Percentiles rank a stretch among this genome's conserved stretches.
phyloP scores from a whole-genome alignment of 2,113 vertebrate genomes.

The Ascaphus truei region DNA sequence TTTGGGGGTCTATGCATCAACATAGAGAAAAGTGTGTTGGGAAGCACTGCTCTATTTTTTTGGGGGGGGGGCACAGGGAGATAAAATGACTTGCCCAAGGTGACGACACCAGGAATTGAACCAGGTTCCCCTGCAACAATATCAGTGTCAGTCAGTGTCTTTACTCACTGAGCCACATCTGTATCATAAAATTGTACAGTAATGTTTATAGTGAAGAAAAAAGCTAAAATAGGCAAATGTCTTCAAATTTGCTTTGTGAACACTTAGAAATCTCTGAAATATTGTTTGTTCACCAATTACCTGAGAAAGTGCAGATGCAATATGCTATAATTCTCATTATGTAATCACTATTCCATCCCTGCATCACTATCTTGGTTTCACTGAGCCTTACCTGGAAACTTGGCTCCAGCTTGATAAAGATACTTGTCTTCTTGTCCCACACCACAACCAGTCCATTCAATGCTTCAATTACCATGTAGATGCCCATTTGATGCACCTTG shows the following conservation, averaged over 20 bases:
- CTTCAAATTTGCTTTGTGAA: not conserved
- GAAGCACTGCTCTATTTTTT: no score
- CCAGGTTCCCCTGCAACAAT: no score
- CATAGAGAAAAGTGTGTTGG: no score
- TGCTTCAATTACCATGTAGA: constrained; percentile 76
- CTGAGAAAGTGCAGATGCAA: not conserved
- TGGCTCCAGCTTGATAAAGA: constrained; percentile 75
- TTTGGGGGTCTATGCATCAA: no score
- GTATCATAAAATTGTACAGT: no score
- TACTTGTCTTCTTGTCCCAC: constrained; percentile 81
- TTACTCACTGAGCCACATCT: no score
- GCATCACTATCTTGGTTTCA: not conserved
- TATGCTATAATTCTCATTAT: not conserved
- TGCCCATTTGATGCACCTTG: constrained; percentile 64
- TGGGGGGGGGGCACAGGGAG: no score
- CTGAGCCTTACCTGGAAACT: constrained; percentile 63
- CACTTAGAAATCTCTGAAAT: not conserved
- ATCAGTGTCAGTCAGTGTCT: no score
- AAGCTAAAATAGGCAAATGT: not conserved
- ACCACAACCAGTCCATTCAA: constrained; percentile 67
- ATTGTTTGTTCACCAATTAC: not conserved
- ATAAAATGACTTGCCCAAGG: no score
- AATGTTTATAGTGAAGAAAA: not conserved
- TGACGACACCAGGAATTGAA: no score
- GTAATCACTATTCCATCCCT: not conserved